Evolutionary conservation across 2,113 vertebrate genomes (phyloP).

Genomic region (Ictidomys tridecemlineatus): DNA sequence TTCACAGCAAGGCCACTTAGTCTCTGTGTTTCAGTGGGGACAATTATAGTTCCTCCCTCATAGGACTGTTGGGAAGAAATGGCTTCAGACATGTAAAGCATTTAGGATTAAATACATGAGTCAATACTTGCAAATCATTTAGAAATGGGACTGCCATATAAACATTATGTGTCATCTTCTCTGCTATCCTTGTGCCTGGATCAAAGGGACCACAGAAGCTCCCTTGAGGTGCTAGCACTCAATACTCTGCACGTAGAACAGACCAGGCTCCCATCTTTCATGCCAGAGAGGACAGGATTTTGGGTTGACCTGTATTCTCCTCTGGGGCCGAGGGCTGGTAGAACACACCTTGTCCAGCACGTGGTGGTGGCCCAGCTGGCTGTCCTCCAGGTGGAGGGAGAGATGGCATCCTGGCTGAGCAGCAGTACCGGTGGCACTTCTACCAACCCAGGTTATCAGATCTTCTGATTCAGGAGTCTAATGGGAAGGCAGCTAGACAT

Average conservation of each 20-base stretch:
- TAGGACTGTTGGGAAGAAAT: neutral
- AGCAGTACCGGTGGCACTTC: neutral
- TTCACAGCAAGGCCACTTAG: neutral
- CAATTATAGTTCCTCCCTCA: neutral
- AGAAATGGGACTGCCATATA: neutral
- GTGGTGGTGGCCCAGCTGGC: neutral
- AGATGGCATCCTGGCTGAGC: neutral
- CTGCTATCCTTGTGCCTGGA: neutral
- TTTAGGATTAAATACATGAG: neutral
- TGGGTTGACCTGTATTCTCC: neutral
- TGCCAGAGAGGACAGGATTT: neutral
- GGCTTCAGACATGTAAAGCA: fast-evolving
- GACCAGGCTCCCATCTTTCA: neutral
- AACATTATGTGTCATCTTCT: neutral
- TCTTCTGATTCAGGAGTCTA: neutral
- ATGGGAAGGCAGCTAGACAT: neutral
- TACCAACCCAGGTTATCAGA: fast-evolving
- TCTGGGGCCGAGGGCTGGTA: too few relatives aligned
- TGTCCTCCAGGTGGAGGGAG: neutral
- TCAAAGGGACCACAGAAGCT: neutral
- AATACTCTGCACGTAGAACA: neutral
- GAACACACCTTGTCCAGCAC: neutral
- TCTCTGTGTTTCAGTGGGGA: neutral
- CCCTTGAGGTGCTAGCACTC: neutral
- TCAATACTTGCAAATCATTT: neutral